A percentile compares a stretch with the other conserved stretches of the same genome.
Conservation (phyloP, 2,888 invertebrate species). For the Sphaerophoria rueppellii region DNA sequence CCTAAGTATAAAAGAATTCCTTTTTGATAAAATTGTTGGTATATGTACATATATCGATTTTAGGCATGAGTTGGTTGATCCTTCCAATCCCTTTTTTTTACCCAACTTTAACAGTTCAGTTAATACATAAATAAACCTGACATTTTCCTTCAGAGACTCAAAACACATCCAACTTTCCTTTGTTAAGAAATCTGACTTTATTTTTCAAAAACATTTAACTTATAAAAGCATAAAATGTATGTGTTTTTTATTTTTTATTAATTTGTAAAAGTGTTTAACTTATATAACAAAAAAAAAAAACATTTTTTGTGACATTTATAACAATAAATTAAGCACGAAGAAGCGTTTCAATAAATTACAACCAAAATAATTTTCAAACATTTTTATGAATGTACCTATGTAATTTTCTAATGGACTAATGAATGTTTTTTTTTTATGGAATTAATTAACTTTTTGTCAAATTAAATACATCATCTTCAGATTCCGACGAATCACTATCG, state of each 20-base stretch:
- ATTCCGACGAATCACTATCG: constrained; percentile 53
- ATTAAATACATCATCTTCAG: constrained; percentile 48
- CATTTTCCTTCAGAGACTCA: not conserved
- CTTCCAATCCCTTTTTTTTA: too few relatives aligned
- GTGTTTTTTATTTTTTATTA: not conserved
- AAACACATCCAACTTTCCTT: not conserved
- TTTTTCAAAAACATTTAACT: constrained; percentile 33
- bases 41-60: too few relatives aligned
- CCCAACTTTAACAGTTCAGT: not conserved
- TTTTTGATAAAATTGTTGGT: too few relatives aligned
- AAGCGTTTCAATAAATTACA: constrained; percentile 63
- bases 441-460: constrained; percentile 24
- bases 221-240: constrained; percentile 16
- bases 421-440: constrained; percentile 30
- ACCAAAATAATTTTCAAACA: constrained; percentile 29
- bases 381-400: not conserved
- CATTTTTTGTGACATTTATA: constrained; percentile 26
- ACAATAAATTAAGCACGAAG: constrained; percentile 58
- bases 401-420: constrained; percentile 41
- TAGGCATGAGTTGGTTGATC: too few relatives aligned
- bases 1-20: too few relatives aligned
- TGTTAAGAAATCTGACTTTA: constrained; percentile 12
- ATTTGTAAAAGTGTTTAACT: constrained; percentile 34
- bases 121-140: not conserved
- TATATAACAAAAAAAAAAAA: constrained; percentile 17